A percentile compares a stretch with the other conserved stretches of the same genome.
Evolutionary conservation across 1,140 invertebrate genomes (phyloP).

Genomic region (Paramacrobiotus metropolitanus): DNA sequence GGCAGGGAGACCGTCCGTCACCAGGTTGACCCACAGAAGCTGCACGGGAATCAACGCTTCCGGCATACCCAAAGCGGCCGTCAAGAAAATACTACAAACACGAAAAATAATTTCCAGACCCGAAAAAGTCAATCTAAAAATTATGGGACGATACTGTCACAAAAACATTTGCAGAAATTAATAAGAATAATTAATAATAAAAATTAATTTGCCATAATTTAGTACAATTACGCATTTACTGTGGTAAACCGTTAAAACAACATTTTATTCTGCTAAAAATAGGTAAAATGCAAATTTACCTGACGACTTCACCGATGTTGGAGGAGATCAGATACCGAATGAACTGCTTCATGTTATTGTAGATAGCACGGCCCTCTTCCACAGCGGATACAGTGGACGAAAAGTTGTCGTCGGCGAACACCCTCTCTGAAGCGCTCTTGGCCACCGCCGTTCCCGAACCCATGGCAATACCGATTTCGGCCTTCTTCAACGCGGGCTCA

Average conservation of each 20-base stretch:
- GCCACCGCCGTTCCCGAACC: slow-evolving; percentile 98
- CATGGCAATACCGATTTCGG: slow-evolving; percentile 83
- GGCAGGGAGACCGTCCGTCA: slow-evolving; percentile 97
- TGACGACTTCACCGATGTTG: slow-evolving; percentile 97
- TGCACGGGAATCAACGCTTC: slow-evolving; percentile 98
- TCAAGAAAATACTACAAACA: slow-evolving; percentile 76
- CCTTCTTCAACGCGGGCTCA: slow-evolving; percentile 91
- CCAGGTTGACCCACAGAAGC: slow-evolving; percentile 97
- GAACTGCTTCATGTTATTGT: slow-evolving; percentile 99
- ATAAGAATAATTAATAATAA: too few relatives aligned
- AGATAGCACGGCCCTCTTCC: slow-evolving; percentile 94
- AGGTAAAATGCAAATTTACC: too few relatives aligned
- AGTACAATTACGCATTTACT: too few relatives aligned
- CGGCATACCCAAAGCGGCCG: slow-evolving; percentile 93
- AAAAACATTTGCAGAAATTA: too few relatives aligned
- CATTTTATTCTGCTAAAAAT: too few relatives aligned
- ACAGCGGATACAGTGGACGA: slow-evolving; percentile 97
- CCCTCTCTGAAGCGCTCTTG: slow-evolving; percentile 98
- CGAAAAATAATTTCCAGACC: slow-evolving; percentile 11
- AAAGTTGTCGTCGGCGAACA: slow-evolving; percentile 99
- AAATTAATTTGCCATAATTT: too few relatives aligned
- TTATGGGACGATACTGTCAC: neutral
- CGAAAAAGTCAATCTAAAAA: neutral
- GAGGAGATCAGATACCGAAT: slow-evolving; percentile 99
- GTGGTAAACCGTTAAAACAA: too few relatives aligned